Base-by-base conservation (phyloP, 2,888 invertebrate species). In the Mythimna vitellina region DNA sequence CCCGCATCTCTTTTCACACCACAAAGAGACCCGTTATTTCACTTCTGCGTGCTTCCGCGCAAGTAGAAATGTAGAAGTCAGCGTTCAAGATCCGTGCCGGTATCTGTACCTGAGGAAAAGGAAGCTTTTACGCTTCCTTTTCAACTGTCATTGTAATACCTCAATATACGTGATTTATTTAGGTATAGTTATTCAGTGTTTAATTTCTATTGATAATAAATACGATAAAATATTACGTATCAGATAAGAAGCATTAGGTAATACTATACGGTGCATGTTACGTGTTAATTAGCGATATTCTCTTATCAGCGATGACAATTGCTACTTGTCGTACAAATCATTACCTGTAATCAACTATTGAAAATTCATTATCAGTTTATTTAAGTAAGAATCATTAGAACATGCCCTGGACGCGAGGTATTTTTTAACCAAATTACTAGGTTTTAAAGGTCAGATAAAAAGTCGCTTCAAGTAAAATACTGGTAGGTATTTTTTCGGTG, bases 221-320 rank as follows among this genome's bases (percentile, higher is more conserved):
- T 17, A 54, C 10, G 57, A 76, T 73, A 63, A 54, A 46, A 51
- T 67, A 67, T 67, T 74, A 70, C 46, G 57, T 53, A 49, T 38
- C 25, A 61, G 80, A 80, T 77, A 74, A 64, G 1, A 54, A 61
- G 35, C 42, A 38, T 65, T 62, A 76, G 2, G 61, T 76, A 78
- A 78, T 65, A 17, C 14, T 14, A 25, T 7, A 8, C 53, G 46
- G 32, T 66, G 81, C 12, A 63, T 46, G 49, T 66, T 77, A 70
- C 78, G 82, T 78, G 82, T 65, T 66, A 64, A 70, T 70, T 53
- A 38, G 20, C 17, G 46, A 54, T 66, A 17, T 22, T 53, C 2
- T 29, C 12, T 81, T 76, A 78, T 81, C 70, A 70, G 29, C 14
- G 1, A 35, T 63, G 54, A 22, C n/a, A 70, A 70, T 63, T 51